Conservation (phyloP, 2,888 invertebrate genomes). For the Tenthredo scrophulariae region DNA sequence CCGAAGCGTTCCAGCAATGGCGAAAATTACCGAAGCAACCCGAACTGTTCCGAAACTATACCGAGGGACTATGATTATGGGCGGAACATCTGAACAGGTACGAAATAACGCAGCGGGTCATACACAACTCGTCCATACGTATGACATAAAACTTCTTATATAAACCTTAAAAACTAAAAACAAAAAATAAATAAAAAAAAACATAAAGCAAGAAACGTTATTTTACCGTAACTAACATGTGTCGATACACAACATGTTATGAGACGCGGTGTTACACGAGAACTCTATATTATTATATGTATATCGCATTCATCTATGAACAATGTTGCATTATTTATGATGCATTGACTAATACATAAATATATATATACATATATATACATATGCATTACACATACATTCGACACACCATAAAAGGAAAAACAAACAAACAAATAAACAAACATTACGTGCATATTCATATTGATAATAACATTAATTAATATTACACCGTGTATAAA, state of each 20-base stretch:
- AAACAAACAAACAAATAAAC: not conserved
- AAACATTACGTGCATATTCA: conserved; percentile 47
- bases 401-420: conserved; percentile 31
- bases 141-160: conserved; percentile 60
- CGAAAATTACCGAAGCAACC: conserved; percentile 17
- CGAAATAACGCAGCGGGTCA: conserved; percentile 47
- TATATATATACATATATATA: conserved; percentile 9
- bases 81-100: conserved; percentile 35
- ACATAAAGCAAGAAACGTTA: conserved; percentile 20
- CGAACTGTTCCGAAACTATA: conserved; percentile 35
- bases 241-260: conserved; percentile 19
- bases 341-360: conserved; percentile 44
- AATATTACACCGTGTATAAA: conserved; percentile 72
- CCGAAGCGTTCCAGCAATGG: conserved; percentile 28
- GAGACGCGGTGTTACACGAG: conserved; percentile 16
- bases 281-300: conserved; percentile 44
- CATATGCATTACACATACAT: conserved; percentile 47
- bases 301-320: conserved; percentile 47
- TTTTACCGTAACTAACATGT: conserved; percentile 30
- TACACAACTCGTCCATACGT: conserved; percentile 56
- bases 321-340: conserved; percentile 48
- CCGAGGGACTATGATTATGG: conserved; percentile 37
- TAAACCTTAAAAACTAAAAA: conserved; percentile 41
- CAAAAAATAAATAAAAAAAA: not conserved
- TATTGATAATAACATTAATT: conserved; percentile 50